Conservation (phyloP, 2,888 invertebrate species). For the Chaetogeoica ovagalla region DNA sequence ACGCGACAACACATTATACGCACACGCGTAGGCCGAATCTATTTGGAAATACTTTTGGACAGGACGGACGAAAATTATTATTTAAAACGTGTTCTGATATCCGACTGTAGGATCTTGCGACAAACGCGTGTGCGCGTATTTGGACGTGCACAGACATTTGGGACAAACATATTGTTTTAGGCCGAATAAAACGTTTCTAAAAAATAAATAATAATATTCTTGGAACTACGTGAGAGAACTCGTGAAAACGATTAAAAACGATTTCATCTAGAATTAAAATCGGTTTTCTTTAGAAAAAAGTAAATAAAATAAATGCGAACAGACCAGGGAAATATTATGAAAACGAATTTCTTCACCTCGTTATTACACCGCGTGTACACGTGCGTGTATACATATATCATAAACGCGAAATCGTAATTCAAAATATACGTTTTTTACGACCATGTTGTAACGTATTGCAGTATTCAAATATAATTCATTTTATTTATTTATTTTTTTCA, state of each 20-base stretch:
- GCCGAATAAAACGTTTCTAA: no score
- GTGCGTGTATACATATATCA: not conserved
- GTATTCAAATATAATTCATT: not conserved
- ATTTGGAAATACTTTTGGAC: no score
- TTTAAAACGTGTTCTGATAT: no score
- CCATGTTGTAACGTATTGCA: not conserved
- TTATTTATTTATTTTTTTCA: no score
- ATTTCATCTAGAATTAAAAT: not conserved
- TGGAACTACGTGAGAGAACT: not conserved
- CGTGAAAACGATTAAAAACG: slow-evolving; percentile 15
- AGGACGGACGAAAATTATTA: no score
- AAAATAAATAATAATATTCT: not conserved
- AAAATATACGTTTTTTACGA: not conserved
- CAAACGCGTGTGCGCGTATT: slow-evolving; percentile 1
- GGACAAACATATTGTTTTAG: slow-evolving; percentile 11
- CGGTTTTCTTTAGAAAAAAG: not conserved
- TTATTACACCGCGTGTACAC: not conserved
- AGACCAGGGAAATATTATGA: slow-evolving; percentile 24
- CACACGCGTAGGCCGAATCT: no score
- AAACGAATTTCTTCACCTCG: slow-evolving; percentile 24
- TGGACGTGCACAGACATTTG: not conserved
- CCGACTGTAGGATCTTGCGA: not conserved
- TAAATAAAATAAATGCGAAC: slow-evolving; percentile 17
- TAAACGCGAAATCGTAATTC: not conserved
- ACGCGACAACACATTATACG: no score